Evolutionary conservation across 2,888 invertebrate species (phyloP), one percentile per base, ranked within the genome.

Genomic region (Eupithecia exiguata): DNA sequence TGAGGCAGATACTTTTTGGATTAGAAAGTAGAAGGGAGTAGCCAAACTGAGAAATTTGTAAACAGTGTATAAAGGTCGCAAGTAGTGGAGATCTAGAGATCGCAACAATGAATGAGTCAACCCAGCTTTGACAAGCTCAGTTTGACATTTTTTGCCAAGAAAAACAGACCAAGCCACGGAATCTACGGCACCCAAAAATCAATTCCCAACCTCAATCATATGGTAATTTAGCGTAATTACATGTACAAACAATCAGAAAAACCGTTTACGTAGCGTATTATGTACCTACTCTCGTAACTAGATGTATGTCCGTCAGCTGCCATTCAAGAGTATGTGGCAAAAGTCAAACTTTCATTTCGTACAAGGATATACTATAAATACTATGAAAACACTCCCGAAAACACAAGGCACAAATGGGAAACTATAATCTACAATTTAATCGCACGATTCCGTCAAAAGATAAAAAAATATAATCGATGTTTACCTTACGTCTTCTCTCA

Each of bases 301-400:
- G 87, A 92, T 87, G 89, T 91, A 91, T 91, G 91, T 91, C 92
- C 91, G 92, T 94, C 94, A 94, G 92, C 93, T 94, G 94, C 94
- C 94, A 93, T 94, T 92, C 94, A 93, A 92, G 93, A 94, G 94
- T 94, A 94, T 94, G 94, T 94, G 94, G 94, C 94, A 94, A 93
- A 94, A 94, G 94, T 94, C 94, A 94, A 94, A 94, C 94, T 94
- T 94, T 94, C 94, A 93, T 94, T 93, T 93, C 90, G 91, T 91
- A 93, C 94, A 92, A 94, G 93, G 94, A 93, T 93, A 89, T 91
- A 92, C 94, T 93, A 94, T 91, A 94, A 94, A 94, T 94, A 94
- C 88, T 89, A 89, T 90, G 90, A 87, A 91, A 93, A 93, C 92
- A 92, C 88, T 90, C 82, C 81, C 87, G 82, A 85, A 84, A 88